A percentile compares a stretch with the other conserved stretches of the same genome.
These are phyloP conservation scores for Limnephilus rhombicus DNA, from an alignment of 2,888 invertebrate species.

Conservation along the genomic window DNA sequence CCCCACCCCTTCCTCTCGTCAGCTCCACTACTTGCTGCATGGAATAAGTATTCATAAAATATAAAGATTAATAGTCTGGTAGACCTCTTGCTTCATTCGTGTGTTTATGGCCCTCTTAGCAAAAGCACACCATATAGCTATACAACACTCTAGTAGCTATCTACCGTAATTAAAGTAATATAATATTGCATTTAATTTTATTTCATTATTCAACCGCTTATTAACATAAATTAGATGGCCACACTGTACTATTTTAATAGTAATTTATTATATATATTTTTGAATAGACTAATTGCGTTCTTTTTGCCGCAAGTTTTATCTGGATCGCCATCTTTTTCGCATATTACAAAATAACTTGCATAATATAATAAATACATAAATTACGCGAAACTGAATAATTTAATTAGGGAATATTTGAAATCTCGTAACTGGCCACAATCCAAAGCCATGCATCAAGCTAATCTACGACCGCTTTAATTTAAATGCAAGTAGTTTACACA, in stretches of 20 bases:
- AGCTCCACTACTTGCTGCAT: slow-evolving; percentile 49
- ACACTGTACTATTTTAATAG: neutral
- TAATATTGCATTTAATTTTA: neutral
- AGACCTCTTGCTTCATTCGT: slow-evolving; percentile 12
- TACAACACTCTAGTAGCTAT: neutral
- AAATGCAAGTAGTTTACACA: slow-evolving; percentile 20
- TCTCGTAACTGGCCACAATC: neutral
- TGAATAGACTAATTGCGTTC: neutral
- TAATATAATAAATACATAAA: neutral
- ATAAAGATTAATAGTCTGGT: slow-evolving; percentile 58
- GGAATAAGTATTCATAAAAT: slow-evolving; percentile 61
- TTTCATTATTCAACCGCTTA: neutral
- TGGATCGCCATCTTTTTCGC: neutral
- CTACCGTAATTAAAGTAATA: neutral
- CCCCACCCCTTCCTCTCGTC: slow-evolving; percentile 24
- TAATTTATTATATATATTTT: neutral
- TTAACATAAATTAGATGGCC: neutral
- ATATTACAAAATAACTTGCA: neutral
- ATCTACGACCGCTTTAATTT: slow-evolving; percentile 48
- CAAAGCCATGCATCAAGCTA: slow-evolving; percentile 20
- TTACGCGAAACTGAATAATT: neutral
- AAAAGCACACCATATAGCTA: slow-evolving; percentile 5
- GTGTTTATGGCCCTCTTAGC: neutral
- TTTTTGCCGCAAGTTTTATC: neutral
- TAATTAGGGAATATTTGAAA: slow-evolving; percentile 5